Evolutionary conservation across 2,888 invertebrate genomes (phyloP), one percentile per base, ranked within the genome.

Genomic region (Crematogaster levior): DNA sequence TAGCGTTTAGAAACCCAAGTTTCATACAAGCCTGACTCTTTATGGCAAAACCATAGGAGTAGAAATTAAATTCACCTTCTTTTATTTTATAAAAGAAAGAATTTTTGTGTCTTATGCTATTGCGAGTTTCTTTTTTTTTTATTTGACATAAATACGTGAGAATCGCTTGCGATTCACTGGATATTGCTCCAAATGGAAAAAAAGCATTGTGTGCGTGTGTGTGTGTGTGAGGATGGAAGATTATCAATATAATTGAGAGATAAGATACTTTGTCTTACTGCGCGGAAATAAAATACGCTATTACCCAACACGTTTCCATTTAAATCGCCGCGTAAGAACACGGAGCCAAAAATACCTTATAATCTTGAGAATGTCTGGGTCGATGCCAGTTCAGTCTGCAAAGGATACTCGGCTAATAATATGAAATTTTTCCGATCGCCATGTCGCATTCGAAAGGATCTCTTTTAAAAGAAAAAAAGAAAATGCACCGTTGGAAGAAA

Each of bases 341-440:
- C 27, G n/a, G 21, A 37, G 53, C 72, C 56, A 70, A 70, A 77
- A 77, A 77, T 77, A 77, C 43, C 40, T n/a, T 56, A 72, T 77
- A 43, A 77, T 77, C 56, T 43, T 34, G 34, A 56, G 77, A 77
- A 77, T 77, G 77, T 56, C 77, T 70, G 77, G 72, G 27, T 40
- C 34, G 56, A 56, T 24, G 77, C 77, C 77, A 77, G 12, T 70
- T 56, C 18, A 68, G 30, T 53, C 51, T 9, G 77, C 12, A 56
- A 77, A 70, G 43, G 53, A 77, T 70, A 77, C 40, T 30, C 21
- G 34, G 53, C 43, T 56, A 77, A 68, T 70, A 56, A 77, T 77
- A 70, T 68, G 43, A 27, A 70, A 56, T 43, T 12, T 43, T 70
- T 77, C n/a, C 30, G 18, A 18, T 24, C 43, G 12, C 37, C 37